Conservation (phyloP, 2,113 vertebrate genomes). For the Ia io region DNA sequence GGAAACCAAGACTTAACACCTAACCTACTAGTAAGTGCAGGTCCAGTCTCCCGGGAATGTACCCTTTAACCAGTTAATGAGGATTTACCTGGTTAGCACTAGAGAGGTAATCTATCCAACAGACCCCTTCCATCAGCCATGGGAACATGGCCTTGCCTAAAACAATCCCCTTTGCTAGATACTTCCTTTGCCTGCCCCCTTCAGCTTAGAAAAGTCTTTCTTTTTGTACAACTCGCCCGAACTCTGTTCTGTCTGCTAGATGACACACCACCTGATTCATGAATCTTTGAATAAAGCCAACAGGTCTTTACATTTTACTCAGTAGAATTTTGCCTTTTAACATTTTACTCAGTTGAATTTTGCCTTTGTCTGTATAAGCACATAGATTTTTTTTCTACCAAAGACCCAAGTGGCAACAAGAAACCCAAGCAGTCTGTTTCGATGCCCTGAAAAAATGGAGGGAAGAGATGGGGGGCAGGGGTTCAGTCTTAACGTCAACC, state of each 20-base stretch:
- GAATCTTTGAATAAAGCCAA: neutral
- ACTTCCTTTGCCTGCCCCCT: neutral
- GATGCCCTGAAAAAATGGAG: neutral
- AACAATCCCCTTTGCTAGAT: neutral
- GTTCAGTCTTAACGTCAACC: neutral
- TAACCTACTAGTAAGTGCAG: too few relatives aligned
- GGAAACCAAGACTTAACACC: neutral
- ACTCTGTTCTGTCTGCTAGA: neutral
- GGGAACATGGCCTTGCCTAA: neutral
- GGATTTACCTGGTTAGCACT: neutral
- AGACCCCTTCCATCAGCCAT: neutral
- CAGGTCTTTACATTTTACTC: neutral
- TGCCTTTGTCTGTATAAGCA: neutral
- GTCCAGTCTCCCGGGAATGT: neutral
- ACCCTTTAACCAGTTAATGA: neutral
- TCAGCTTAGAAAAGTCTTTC: too few relatives aligned
- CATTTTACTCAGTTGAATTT: neutral
- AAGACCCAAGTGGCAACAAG: neutral
- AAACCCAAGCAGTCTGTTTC: neutral
- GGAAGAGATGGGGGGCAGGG: too few relatives aligned
- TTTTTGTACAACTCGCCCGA: too few relatives aligned
- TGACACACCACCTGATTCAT: too few relatives aligned
- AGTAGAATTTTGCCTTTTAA: neutral
- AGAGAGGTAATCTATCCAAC: neutral
- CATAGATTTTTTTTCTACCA: neutral